Evolutionary conservation across 2,797 vertebrate species (phyloP), one percentile per base, ranked within the genome.

Genomic region (Gambusia yucatana): DNA sequence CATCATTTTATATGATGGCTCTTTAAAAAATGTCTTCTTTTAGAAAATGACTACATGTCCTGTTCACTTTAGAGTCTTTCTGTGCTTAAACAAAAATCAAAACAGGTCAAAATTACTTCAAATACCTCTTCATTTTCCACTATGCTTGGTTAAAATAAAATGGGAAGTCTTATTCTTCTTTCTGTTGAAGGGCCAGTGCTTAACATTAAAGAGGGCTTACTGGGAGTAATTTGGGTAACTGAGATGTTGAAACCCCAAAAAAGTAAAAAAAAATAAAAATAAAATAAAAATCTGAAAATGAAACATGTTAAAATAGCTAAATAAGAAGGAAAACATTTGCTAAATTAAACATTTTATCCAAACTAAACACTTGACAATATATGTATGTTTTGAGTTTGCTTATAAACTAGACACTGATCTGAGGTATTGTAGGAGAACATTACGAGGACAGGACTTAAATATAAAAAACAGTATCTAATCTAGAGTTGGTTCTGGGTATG

Each of bases 1-100:
- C 55, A 46, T 44, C n/a, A 50, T 36, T 83, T 82, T 61, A 73
- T 70, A 67, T 77, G 79, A 79, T 82, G 17, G 28, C 44, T 88
- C 78, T 70, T 73, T 16, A 81, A 39, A 39, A 83, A 5, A 17
- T 28, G 1, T 10, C 4, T 75, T 75, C 50, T 79, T 77, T 86
- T 28, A 43, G 36, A 77, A 77, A 74, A 76, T 84, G 61, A 50
- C 75, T 73, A 44, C 47, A 75, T 80, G 82, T 43, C 1, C 72
- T 82, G 81, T 85, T 87, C 73, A 81, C 83, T 86, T 89, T 83
- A 86, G 75, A 69, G 44, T 80, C 81, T 84, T 93, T 89, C 76
- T 84, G 80, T 78, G n/a, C n/a, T n/a, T n/a, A 28, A 57, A 59
- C 13, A 33, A 4, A 59, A 17, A 6, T 61, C 28, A 6, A 28